A percentile compares a stretch with the other conserved stretches of the same genome.
Conservation (phyloP, 2,797 vertebrate species). For the Lithobates pipiens region DNA sequence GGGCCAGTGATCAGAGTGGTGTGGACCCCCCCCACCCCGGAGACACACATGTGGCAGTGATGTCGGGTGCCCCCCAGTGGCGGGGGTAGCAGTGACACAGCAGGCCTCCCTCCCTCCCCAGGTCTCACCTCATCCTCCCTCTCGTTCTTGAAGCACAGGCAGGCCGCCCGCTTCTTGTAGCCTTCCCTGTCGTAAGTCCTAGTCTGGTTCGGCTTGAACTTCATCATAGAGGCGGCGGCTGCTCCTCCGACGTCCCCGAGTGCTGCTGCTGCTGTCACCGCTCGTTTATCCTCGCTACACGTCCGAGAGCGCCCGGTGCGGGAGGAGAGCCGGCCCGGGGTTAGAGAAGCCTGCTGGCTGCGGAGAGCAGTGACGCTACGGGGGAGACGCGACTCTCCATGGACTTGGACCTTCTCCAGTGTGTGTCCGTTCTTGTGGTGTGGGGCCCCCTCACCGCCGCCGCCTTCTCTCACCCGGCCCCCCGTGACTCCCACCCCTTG, state of each 20-base stretch:
- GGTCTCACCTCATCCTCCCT: conserved; percentile 89
- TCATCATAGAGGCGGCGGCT: conserved; percentile 85
- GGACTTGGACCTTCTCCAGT: conserved; percentile 62
- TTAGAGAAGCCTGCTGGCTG: conserved; percentile 5
- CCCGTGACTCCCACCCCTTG: neutral
- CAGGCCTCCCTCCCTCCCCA: neutral
- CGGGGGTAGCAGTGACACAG: neutral
- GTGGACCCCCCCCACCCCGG: neutral
- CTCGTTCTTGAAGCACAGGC: conserved; percentile 90
- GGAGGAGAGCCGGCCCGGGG: conserved; percentile 4
- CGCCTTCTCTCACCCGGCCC: conserved; percentile 39
- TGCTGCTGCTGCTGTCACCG: conserved; percentile 59
- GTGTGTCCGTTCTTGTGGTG: conserved; percentile 35
- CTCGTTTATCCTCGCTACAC: conserved; percentile 10
- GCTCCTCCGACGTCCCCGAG: neutral
- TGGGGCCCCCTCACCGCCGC: conserved; percentile 13
- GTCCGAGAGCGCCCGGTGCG: conserved; percentile 62
- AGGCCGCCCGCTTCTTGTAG: conserved; percentile 93
- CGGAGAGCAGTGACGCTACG: neutral
- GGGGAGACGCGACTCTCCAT: conserved; percentile 67
- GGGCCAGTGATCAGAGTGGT: neutral
- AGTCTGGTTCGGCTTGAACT: conserved; percentile 96
- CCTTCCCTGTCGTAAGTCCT: conserved; percentile 95
- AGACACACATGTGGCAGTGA: neutral
- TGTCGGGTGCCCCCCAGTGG: too few relatives aligned